Percentiles rank a stretch among this genome's conserved stretches.
phyloP scores from a whole-genome alignment of 2,113 vertebrate genomes.

The Eidolon helvum region DNA sequence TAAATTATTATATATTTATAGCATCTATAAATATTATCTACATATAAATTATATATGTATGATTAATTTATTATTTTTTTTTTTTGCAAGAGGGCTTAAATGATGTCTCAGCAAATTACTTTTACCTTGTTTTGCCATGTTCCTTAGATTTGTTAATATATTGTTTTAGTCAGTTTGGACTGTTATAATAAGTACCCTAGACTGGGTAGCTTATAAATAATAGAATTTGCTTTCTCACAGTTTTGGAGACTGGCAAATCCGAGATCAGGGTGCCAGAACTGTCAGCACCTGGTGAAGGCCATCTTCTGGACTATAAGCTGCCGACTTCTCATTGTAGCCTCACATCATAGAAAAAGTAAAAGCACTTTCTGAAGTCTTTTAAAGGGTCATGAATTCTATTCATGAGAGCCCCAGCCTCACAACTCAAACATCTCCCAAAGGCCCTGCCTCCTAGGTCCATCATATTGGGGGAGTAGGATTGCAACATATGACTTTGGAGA shows the following conservation, averaged over 20 bases:
- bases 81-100: not conserved
- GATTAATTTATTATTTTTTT: too few relatives aligned
- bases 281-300: rapidly evolving
- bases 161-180: not conserved
- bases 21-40: not conserved
- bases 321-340: not conserved
- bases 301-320: too few relatives aligned
- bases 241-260: not conserved
- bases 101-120: not conserved
- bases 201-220: not conserved
- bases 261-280: not conserved
- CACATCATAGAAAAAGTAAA: not conserved
- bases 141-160: not conserved
- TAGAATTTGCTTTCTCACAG: not conserved
- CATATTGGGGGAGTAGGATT: not conserved
- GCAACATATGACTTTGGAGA: not conserved
- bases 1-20: not conserved
- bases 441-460: not conserved
- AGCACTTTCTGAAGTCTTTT: not conserved
- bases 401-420: not conserved
- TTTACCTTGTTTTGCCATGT: not conserved
- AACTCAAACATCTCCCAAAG: not conserved
- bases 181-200: not conserved
- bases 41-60: not conserved
- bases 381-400: not conserved